phyloP scores from a whole-genome alignment of 2,113 vertebrate genomes.

The Leucopternis melanops region DNA sequence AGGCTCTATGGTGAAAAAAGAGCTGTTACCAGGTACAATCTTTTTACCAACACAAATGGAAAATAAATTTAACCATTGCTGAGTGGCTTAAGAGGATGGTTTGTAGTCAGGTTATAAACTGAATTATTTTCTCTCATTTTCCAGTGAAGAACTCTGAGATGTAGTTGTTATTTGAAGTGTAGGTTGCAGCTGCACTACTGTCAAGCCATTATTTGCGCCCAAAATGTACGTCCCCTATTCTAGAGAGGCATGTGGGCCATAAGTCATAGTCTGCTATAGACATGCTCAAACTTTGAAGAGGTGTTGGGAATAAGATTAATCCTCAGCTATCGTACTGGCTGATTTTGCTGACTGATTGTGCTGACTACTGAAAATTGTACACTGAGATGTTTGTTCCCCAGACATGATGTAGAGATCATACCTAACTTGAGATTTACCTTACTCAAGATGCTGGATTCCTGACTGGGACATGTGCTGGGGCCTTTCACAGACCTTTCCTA shows the following conservation, averaged over 20 bases:
- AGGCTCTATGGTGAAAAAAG: neutral
- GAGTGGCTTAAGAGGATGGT: neutral
- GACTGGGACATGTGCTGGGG: rapidly evolving
- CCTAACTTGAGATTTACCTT: neutral
- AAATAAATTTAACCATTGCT: neutral
- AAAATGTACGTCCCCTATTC: neutral
- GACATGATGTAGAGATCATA: neutral
- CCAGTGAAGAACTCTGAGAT: neutral
- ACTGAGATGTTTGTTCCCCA: neutral
- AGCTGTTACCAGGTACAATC: neutral
- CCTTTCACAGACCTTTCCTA: neutral
- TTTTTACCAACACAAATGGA: neutral
- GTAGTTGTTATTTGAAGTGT: neutral
- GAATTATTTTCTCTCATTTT: neutral
- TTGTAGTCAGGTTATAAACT: neutral
- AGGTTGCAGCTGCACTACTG: neutral
- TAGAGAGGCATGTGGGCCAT: neutral
- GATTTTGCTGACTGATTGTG: neutral
- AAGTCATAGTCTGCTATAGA: neutral
- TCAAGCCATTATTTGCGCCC: neutral
- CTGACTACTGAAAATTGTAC: neutral
- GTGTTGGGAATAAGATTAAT: neutral
- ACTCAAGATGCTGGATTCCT: neutral
- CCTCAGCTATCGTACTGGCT: neutral
- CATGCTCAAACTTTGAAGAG: neutral